Evolutionary conservation across 2,113 vertebrate genomes (phyloP).

Genomic region (Rhombomys opimus): DNA sequence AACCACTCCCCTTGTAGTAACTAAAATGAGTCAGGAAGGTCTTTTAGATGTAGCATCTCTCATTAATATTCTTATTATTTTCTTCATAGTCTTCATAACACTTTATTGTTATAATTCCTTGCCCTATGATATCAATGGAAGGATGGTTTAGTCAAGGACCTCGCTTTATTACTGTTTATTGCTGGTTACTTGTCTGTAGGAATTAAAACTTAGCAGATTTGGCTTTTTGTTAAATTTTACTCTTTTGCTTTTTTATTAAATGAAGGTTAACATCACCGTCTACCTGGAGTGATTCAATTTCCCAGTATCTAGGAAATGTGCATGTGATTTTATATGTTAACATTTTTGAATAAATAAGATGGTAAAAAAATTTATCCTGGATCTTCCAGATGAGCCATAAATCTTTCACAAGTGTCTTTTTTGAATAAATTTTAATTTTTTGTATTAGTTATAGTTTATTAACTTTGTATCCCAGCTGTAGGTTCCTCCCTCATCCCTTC

Average conservation of each 20-base stretch:
- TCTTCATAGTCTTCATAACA: background rate
- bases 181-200: background rate
- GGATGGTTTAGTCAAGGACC: background rate
- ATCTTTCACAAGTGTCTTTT: background rate
- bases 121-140: background rate
- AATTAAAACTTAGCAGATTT: background rate
- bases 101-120: background rate
- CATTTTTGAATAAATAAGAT: background rate
- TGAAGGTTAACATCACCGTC: rapidly evolving
- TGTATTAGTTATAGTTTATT: too few relatives aligned
- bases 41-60: background rate
- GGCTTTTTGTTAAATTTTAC: background rate
- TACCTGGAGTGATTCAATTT: background rate
- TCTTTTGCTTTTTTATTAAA: background rate
- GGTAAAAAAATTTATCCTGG: background rate
- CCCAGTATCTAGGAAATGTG: background rate
- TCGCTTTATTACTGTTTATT: background rate
- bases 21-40: background rate
- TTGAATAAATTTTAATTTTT: too few relatives aligned
- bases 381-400: background rate
- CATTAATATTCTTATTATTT: background rate
- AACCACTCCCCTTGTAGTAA: background rate
- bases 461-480: too few relatives aligned
- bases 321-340: background rate
- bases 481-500: too few relatives aligned